Evolutionary conservation across 2,888 invertebrate species (phyloP), one percentile per base, ranked within the genome.

Genomic region (Myopa tessellatipennis): DNA sequence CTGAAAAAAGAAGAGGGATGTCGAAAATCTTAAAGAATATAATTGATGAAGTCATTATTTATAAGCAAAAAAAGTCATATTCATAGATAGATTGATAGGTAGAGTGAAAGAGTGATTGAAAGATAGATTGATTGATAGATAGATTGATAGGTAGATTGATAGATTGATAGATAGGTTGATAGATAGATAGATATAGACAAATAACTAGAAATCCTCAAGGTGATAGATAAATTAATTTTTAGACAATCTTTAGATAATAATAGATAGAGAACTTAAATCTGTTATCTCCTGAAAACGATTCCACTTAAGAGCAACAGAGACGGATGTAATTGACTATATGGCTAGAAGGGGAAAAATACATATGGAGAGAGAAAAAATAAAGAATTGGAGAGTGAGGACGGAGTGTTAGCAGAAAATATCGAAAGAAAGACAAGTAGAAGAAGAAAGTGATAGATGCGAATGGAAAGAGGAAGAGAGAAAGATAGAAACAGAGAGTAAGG

Each of bases 401-500:
- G 45, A 45, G 10, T 6, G 45, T 10, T 10, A 3, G 45, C 45
- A 10, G 26, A 26, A 26, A 26, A 55, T 6, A 55, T 10, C 34
- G 34, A 60, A 36, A 38, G 55, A 60, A 36, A 14, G 40, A 12
- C 38, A 67, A 38, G 12, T 18, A 34, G 7, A 14, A n/a, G 55
- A 55, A 55, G 5, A 55, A 55, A 55, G 55, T 8, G 16, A 55
- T 6, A n/a, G 14, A 55, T 55, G 55, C 4, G 38, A 36, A 4
- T 38, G 0, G 26, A 65, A 65, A 65, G 12, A 65, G 12, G 58
- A 26, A 26, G 16, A 55, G 14, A 70, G 68, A 74, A 58, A 76
- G 72, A n/a, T 63, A 65, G 71, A 74, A 61, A 74, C 73, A 14
- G 70, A 63, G 69, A 14, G 61, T 12, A 8, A 7, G 68, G 4